Evolutionary conservation across 2,797 vertebrate genomes (phyloP), one percentile per base, ranked within the genome.

Genomic region (Chromis chromis): DNA sequence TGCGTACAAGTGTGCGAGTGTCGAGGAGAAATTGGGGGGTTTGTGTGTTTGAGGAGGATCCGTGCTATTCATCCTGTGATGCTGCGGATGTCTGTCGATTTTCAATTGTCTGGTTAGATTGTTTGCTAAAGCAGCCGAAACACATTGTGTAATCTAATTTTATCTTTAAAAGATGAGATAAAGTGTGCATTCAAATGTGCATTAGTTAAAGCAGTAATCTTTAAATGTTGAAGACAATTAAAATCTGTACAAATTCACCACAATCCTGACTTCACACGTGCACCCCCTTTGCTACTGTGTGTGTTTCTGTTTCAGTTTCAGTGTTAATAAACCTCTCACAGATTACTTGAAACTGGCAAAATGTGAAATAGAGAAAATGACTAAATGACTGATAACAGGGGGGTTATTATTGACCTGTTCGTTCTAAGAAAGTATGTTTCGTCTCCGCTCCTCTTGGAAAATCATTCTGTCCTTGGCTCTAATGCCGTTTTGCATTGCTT

Each of bases 391-490:
- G 50, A 83, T 85, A 73, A 77, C 70, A n/a, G 28, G 49, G 74
- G 56, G 63, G 62, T 84, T 87, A 70, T 90, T 88, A 88, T 82
- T 88, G 82, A 86, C 84, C 81, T 83, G 79, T 73, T 83, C 1
- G 0, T 87, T 80, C 67, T 62, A 21, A 84, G 72, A 84, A 82
- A 72, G 80, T 84, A 72, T 76, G 76, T 83, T 80, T 76, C 28
- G 36, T 88, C 68, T 86, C 65, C 61, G 36, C 76, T 85, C 71
- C 62, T 78, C 70, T 65, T 68, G 55, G 79, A 88, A 88, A 89
- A 83, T 88, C 79, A 73, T 60, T 85, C 83, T 70, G 90, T 91
- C 91, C 92, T 92, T 89, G 90, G 86, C 90, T 87, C 62, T 75
- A 65, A 86, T 78, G 80, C 75, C 55, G 42, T 85, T 92, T 90